These are phyloP conservation scores for Sminthurinus aureus DNA, from an alignment of 2,888 invertebrate genomes.

Conservation along the genomic window DNA sequence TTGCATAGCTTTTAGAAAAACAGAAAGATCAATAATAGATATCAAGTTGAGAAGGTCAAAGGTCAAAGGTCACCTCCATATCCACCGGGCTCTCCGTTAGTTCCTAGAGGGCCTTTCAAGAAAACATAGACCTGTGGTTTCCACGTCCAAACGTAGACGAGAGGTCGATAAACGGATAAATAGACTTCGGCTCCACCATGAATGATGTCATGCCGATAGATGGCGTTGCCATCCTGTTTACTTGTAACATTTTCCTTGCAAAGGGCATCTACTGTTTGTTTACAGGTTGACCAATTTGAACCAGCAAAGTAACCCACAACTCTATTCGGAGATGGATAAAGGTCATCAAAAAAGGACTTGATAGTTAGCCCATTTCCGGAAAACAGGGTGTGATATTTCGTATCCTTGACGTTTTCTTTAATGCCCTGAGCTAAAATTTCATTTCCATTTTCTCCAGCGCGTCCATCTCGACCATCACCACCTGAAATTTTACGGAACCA, in stretches of 20 bases:
- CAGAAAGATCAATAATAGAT: no score
- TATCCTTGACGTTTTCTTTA: not conserved
- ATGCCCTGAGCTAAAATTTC: not conserved
- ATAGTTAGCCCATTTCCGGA: not conserved
- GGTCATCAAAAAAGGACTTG: not conserved
- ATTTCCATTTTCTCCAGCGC: not conserved
- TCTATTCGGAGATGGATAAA: not conserved
- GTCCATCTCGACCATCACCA: not conserved
- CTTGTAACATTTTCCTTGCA: not conserved
- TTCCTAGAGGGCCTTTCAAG: not conserved
- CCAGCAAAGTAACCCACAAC: not conserved
- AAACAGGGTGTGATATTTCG: not conserved
- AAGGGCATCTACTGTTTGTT: not conserved
- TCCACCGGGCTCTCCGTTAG: not conserved
- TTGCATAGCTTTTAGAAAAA: no score
- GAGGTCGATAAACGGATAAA: not conserved
- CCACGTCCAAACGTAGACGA: no score
- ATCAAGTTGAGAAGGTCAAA: no score
- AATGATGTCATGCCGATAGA: not conserved
- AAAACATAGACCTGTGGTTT: not conserved
- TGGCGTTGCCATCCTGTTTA: no score
- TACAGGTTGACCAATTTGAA: not conserved
- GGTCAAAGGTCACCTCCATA: no score
- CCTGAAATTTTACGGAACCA: no score
- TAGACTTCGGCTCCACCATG: not conserved